A percentile compares a stretch with the other conserved stretches of the same genome.
Conservation (phyloP, 2,113 vertebrate species). For the Todiramphus saurophagus region DNA sequence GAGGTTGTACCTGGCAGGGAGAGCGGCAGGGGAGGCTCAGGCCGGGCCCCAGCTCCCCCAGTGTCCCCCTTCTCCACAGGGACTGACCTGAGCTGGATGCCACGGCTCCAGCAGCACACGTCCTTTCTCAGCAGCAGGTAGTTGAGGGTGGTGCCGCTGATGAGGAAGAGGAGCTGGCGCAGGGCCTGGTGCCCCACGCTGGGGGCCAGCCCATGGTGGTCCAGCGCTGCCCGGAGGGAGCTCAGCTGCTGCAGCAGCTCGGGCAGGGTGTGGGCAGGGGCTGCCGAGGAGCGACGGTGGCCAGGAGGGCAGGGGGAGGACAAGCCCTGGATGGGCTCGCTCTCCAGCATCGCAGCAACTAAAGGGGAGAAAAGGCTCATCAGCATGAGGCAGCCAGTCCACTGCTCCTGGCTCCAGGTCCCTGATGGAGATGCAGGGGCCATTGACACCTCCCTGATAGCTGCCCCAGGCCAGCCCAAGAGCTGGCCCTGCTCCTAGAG, state of each 20-base stretch:
- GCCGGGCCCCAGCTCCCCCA: rapidly evolving
- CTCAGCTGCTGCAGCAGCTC: constrained; percentile 74
- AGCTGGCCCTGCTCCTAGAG: too few species aligned
- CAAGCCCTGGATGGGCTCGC: constrained; percentile 77
- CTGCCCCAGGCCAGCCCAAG: neutral
- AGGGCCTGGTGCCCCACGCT: constrained; percentile 73
- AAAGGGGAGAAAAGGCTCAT: neutral
- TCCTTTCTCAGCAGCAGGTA: constrained; percentile 81
- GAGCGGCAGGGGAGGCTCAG: rapidly evolving
- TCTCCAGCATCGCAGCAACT: constrained; percentile 81
- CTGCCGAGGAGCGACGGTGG: constrained; percentile 15
- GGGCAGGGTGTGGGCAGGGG: constrained; percentile 55
- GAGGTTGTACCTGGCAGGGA: constrained; percentile 74
- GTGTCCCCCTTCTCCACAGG: rapidly evolving
- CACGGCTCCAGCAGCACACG: constrained; percentile 78
- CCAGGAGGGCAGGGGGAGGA: neutral
- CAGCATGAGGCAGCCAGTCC: rapidly evolving
- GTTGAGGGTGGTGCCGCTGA: constrained; percentile 75
- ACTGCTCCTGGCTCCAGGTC: rapidly evolving
- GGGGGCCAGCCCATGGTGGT: constrained; percentile 53
- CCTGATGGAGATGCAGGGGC: too few species aligned
- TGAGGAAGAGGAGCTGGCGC: constrained; percentile 74
- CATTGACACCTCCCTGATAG: rapidly evolving
- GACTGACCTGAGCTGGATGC: constrained; percentile 81
- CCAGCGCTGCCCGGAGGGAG: constrained; percentile 52